Conservation (phyloP, 2,888 invertebrate genomes). For the Esperia sulphurella region DNA sequence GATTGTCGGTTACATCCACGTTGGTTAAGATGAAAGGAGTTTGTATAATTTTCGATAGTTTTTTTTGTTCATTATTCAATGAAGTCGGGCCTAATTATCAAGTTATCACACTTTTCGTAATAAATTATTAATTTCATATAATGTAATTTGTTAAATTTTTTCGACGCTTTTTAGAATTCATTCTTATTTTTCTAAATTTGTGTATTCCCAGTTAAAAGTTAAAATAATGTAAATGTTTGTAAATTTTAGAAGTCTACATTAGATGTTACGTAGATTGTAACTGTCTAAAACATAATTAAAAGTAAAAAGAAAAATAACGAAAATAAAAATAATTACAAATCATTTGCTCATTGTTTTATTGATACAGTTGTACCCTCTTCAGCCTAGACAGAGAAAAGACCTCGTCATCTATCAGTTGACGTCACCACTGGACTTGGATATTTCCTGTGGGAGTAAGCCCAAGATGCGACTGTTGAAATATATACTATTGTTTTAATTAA, state of each 20-base stretch:
- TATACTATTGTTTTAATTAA: no score
- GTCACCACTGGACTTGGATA: no score
- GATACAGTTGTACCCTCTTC: background rate
- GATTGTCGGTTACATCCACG: no score
- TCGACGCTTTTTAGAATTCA: background rate
- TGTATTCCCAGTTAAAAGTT: constrained; percentile 53
- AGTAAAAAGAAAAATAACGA: constrained; percentile 52
- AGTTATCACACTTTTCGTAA: background rate
- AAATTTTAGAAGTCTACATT: constrained; percentile 71
- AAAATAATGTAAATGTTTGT: constrained; percentile 67
- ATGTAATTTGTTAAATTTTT: background rate
- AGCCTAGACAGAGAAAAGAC: background rate
- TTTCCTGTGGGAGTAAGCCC: no score
- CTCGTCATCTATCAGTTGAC: no score
- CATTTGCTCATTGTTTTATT: constrained; percentile 25
- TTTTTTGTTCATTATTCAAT: constrained; percentile 5
- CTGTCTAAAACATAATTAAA: constrained; percentile 59
- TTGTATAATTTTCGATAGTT: background rate
- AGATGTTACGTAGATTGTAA: constrained; percentile 75
- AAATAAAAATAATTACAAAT: constrained; percentile 67
- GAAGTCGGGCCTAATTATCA: constrained; percentile 25
- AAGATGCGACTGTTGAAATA: no score
- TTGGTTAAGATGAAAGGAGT: no score
- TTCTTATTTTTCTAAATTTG: background rate
- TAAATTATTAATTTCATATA: background rate